phyloP scores from a whole-genome alignment of 1,140 invertebrate species.

The Dermatophagoides farinae region DNA sequence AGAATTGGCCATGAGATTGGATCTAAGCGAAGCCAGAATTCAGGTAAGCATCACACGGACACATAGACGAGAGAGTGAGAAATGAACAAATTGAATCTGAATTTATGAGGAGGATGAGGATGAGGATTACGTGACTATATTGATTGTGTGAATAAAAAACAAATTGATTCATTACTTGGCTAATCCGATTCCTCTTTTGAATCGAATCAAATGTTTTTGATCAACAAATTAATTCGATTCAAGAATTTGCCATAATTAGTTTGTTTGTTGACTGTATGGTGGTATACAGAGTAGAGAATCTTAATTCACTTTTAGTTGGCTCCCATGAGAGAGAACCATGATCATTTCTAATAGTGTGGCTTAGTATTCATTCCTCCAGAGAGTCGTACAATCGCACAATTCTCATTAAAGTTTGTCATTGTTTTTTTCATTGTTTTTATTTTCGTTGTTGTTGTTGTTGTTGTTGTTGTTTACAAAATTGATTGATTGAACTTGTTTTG shows the following conservation, averaged over 20 bases:
- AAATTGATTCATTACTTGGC: too few species aligned
- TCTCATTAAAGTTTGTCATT: not conserved
- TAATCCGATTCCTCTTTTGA: not conserved
- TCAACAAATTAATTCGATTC: not conserved
- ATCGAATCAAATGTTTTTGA: not conserved
- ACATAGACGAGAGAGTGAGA: not conserved
- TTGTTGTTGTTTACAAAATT: not conserved
- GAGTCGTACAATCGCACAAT: too few species aligned
- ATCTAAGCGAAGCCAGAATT: constrained; percentile 82
- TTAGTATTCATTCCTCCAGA: too few species aligned
- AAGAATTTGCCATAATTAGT: not conserved
- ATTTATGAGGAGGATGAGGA: too few species aligned
- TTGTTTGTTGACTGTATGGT: not conserved
- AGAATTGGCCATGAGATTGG: constrained; percentile 85
- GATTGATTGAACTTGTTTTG: not conserved
- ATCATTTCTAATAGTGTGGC: too few species aligned
- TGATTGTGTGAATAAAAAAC: too few species aligned
- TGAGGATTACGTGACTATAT: not conserved
- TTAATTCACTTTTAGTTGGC: constrained; percentile 4
- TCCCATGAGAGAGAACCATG: constrained; percentile 1
- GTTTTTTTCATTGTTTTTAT: too few species aligned
- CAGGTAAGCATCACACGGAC: constrained; percentile 45
- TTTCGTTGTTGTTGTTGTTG: too few species aligned
- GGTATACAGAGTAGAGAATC: not conserved
- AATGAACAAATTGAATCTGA: not conserved